Evolutionary conservation across 2,113 vertebrate genomes (phyloP), one percentile per base, ranked within the genome.

Genomic region (Cynocephalus volans): DNA sequence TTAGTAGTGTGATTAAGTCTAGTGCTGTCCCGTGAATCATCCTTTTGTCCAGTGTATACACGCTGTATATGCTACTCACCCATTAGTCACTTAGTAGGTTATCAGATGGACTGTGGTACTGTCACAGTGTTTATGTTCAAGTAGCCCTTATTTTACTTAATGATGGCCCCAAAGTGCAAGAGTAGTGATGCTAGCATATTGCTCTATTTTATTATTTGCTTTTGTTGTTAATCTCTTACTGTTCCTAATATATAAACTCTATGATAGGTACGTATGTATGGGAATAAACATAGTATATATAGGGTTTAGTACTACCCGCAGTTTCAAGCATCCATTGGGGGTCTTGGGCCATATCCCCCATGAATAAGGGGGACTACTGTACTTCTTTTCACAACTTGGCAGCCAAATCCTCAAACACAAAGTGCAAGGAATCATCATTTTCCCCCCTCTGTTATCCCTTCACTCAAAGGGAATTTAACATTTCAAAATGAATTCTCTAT

Each of bases 401-500:
- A 80, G 56, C 58, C 62, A 70, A 26, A 41, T 56, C 67, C 84
- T 84, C 56, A 80, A 77, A 76, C 56, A 75, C 13, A 2, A 76
- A 67, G 2, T 48, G 23, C 2, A 80, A 91, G 36, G 11, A 67
- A 7, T 21, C 33, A n/a, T 65, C 36, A 52, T 11, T 67, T 95
- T 33, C 79, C 88, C 33, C 10, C 15, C 92, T 81, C 11, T 41
- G 19, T 82, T 72, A 50, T 90, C 62, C 36, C 21, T 75, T 86
- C 45, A 65, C 4, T 62, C 21, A 77, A 21, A 72, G 24, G 8
- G 28, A 96, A 79, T 24, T 75, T 41, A 67, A 89, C 62, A 69
- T 77, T 96, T 72, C 15, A 76, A 73, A 89, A 67, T 56, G 36
- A 86, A 54, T 82, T 92, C n/a, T 48, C 60, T 82, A n/a, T 36